Conservation (phyloP, 2,888 invertebrate species). For the Gryllus longicercus region DNA sequence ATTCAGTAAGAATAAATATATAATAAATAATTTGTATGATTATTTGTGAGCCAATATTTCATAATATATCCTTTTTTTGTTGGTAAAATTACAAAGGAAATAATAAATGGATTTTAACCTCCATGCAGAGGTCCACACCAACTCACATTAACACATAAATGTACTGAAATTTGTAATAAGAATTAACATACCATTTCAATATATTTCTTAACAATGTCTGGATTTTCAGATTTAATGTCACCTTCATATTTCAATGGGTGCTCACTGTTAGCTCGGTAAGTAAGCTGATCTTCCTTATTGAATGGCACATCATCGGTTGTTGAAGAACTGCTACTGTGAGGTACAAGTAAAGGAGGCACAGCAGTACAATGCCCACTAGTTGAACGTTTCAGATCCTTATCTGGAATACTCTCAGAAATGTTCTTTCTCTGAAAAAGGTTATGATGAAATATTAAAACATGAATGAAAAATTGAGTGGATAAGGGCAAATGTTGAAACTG, state of each 20-base stretch:
- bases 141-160: no score
- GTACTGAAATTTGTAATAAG: no score
- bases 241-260: slow-evolving; percentile 43
- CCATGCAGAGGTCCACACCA: no score
- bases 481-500: no score
- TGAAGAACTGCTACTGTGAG: slow-evolving; percentile 36
- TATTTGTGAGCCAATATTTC: no score
- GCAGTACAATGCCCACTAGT: neutral
- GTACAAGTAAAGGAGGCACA: slow-evolving; percentile 10
- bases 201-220: slow-evolving; percentile 51
- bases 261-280: slow-evolving; percentile 39
- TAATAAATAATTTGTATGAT: slow-evolving; percentile 5
- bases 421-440: neutral
- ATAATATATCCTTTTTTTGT: no score
- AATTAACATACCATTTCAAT: slow-evolving; percentile 49
- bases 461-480: no score
- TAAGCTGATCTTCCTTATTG: slow-evolving; percentile 37
- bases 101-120: no score
- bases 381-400: neutral
- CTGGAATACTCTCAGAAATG: neutral
- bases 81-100: no score
- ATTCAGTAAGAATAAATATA: slow-evolving; percentile 32
- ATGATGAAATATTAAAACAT: neutral
- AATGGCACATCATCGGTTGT: slow-evolving; percentile 37
- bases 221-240: slow-evolving; percentile 43